phyloP scores from a whole-genome alignment of 2,888 invertebrate species.

The Sinohyriopsis cumingii region DNA sequence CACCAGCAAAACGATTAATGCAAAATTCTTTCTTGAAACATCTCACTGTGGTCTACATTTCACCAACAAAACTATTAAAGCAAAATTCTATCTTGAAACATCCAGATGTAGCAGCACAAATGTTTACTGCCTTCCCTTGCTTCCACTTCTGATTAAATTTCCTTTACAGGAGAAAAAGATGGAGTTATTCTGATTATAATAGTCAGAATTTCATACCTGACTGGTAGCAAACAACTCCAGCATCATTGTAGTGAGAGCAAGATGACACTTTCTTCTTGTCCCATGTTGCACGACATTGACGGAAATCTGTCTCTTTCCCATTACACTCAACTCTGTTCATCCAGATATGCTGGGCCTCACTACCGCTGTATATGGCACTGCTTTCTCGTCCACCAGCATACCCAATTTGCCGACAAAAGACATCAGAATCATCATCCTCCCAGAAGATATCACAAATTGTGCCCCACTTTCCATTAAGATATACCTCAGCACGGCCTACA shows the following conservation, averaged over 20 bases:
- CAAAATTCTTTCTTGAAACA: no score
- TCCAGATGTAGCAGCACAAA: no score
- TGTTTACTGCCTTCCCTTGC: no score
- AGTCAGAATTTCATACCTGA: constrained; percentile 35
- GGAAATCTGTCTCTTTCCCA: constrained; percentile 80
- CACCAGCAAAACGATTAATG: no score
- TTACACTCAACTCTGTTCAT: constrained; percentile 81
- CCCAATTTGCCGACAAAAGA: constrained; percentile 51
- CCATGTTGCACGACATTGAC: constrained; percentile 75
- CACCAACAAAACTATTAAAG: no score
- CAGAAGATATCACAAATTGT: constrained; percentile 44
- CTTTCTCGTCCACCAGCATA: constrained; percentile 43
- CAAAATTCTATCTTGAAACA: no score
- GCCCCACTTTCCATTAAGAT: constrained; percentile 49
- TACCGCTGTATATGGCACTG: constrained; percentile 16
- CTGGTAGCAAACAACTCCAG: constrained; percentile 49
- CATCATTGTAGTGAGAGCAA: constrained; percentile 43
- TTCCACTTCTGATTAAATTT: no score
- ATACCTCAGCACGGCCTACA: constrained; percentile 53
- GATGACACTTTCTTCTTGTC: constrained; percentile 29
- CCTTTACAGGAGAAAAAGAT: no score
- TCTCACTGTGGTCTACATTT: no score
- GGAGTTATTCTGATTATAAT: no score
- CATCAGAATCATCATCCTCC: constrained; percentile 44
- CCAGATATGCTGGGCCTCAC: constrained; percentile 70